Evolutionary conservation across 2,888 invertebrate genomes (phyloP).

Genomic region (Epirrhoe tristata): DNA sequence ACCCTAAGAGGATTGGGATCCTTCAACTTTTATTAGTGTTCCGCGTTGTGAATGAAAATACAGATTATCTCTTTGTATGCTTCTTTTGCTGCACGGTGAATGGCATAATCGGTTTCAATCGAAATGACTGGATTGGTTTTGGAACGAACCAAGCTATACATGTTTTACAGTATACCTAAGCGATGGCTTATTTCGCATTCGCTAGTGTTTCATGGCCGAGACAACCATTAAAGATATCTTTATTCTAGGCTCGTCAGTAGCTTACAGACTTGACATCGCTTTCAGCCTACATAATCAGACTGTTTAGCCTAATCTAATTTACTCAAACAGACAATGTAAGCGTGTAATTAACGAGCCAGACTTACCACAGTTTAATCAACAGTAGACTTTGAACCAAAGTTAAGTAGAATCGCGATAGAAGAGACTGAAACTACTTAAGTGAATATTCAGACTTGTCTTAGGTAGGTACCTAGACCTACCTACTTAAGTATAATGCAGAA

Average conservation of each 20-base stretch:
- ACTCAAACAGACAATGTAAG: slow-evolving; percentile 38
- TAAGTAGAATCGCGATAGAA: slow-evolving; percentile 7
- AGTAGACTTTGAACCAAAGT: slow-evolving; percentile 29
- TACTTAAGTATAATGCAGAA: too few species aligned
- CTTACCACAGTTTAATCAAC: slow-evolving; percentile 41
- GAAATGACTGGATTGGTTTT: slow-evolving; percentile 12
- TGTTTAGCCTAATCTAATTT: slow-evolving; percentile 40
- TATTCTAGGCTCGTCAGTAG: slow-evolving; percentile 23
- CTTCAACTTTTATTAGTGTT: slow-evolving; percentile 50
- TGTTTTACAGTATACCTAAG: background rate
- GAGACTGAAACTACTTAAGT: background rate
- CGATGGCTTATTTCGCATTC: background rate
- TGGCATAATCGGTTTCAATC: slow-evolving; percentile 18
- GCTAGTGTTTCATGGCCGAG: slow-evolving; percentile 1
- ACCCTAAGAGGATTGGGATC: slow-evolving; percentile 47
- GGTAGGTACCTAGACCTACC: too few species aligned
- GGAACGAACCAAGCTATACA: background rate
- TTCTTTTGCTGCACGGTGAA: slow-evolving; percentile 18
- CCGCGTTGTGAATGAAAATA: slow-evolving; percentile 42
- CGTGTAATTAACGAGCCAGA: slow-evolving; percentile 43
- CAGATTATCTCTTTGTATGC: slow-evolving; percentile 40
- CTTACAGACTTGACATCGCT: slow-evolving; percentile 23
- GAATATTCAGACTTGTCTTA: too few species aligned
- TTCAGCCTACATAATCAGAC: slow-evolving; percentile 27
- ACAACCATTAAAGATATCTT: background rate